Conservation (phyloP, 2,797 vertebrate genomes). For the Neomorphus geoffroyi region DNA sequence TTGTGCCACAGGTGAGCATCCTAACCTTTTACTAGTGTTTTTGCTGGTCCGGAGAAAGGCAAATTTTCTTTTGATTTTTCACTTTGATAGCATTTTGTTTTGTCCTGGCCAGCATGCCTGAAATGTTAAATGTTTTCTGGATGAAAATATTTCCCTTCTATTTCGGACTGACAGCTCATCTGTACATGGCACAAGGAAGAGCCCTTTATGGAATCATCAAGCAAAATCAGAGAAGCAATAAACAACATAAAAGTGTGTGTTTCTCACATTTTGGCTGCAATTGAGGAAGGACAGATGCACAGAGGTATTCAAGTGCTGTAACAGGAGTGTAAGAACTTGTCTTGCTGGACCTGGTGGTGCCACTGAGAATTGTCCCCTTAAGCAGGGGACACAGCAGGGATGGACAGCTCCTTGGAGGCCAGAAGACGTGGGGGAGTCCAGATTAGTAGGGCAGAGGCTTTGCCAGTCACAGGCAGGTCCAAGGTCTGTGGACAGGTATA, state of each 20-base stretch:
- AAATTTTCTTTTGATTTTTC: not conserved
- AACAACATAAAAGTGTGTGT: not conserved
- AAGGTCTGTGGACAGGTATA: not conserved
- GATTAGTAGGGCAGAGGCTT: not conserved
- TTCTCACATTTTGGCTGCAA: not conserved
- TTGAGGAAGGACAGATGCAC: not conserved
- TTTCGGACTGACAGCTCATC: not conserved
- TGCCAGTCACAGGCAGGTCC: not conserved
- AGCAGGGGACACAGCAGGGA: not conserved
- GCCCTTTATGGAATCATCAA: not conserved
- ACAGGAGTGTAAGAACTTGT: not conserved
- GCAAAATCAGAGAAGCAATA: not conserved
- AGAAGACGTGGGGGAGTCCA: not conserved
- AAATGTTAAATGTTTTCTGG: not conserved
- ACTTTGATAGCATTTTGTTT: not conserved
- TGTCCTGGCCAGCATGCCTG: not conserved
- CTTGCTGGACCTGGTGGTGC: not conserved
- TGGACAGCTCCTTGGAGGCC: not conserved
- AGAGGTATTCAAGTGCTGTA: not conserved
- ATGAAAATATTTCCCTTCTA: not conserved
- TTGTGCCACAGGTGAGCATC: not conserved
- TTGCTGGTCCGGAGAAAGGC: not conserved
- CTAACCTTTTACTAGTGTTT: not conserved
- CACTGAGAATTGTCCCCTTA: not conserved
- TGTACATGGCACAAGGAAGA: not conserved